Conservation (phyloP, 1,140 invertebrate genomes). For the Stenopsyche tienmushanensis region DNA sequence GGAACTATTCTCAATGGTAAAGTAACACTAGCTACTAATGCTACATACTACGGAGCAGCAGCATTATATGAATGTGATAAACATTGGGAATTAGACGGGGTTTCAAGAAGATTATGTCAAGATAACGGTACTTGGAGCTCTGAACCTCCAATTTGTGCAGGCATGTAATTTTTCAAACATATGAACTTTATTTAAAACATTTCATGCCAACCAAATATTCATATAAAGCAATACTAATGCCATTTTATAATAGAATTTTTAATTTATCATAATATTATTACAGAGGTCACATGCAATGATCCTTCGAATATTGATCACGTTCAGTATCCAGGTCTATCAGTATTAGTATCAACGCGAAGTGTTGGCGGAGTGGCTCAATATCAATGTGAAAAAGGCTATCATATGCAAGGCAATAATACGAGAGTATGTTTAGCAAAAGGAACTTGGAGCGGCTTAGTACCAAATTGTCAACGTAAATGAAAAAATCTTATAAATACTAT, state of each 20-base stretch:
- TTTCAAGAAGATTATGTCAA: conserved; percentile 76
- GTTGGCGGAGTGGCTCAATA: conserved; percentile 79
- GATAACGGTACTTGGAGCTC: conserved; percentile 89
- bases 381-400: conserved; percentile 77
- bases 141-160: conserved; percentile 72
- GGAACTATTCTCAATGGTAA: conserved; percentile 69
- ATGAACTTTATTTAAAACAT: conserved; percentile 22
- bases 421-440: conserved; percentile 77
- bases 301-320: conserved; percentile 53
- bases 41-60: conserved; percentile 82
- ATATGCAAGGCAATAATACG: conserved; percentile 75
- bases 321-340: conserved; percentile 45
- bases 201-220: no score
- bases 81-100: conserved; percentile 81
- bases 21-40: conserved; percentile 77
- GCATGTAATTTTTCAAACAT: conserved; percentile 48
- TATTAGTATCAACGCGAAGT: conserved; percentile 62
- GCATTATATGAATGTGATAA: conserved; percentile 81
- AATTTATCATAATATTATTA: conserved; percentile 37
- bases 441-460: conserved; percentile 77
- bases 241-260: background rate
- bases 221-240: no score
- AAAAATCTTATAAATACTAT: background rate
- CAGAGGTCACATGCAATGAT: conserved; percentile 77
- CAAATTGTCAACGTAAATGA: conserved; percentile 75